phyloP scores from a whole-genome alignment of 30 jellyfish, hydroid and myxozoan genomes.

The Chironex yamaguchii region DNA sequence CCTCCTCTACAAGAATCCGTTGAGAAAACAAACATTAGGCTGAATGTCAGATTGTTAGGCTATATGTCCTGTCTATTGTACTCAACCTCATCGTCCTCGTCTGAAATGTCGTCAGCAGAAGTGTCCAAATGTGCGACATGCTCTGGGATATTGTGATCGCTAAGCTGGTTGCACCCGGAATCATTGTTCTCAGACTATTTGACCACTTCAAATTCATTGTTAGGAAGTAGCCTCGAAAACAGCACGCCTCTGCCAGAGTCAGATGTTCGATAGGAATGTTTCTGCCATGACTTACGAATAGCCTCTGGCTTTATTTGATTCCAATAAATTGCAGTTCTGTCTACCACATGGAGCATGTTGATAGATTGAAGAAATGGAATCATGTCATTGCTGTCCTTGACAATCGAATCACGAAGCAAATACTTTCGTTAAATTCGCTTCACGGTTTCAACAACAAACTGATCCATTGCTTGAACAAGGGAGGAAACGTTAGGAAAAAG shows the following conservation, averaged over 20 bases:
- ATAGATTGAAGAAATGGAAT: background rate
- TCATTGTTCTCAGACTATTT: background rate
- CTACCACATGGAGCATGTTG: background rate
- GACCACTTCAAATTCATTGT: background rate
- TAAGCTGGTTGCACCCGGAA: background rate
- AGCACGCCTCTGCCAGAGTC: background rate
- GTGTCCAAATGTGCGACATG: background rate
- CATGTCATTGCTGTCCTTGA: background rate
- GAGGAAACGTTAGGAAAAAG: background rate
- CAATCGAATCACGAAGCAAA: background rate
- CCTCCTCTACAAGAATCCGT: no score
- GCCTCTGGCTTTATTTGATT: background rate
- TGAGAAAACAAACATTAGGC: no score
- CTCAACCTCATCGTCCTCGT: background rate
- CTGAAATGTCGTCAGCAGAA: background rate
- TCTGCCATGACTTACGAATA: background rate
- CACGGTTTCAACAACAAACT: conserved; percentile 10
- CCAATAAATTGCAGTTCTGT: background rate
- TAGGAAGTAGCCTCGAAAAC: background rate
- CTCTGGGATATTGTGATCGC: background rate
- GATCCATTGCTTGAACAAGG: conserved; percentile 47
- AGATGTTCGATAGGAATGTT: background rate
- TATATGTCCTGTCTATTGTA: background rate
- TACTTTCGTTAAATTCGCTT: conserved; percentile 11
- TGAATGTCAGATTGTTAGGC: no score